Base-by-base conservation (phyloP, 2,797 vertebrate genomes). In the Xenopus petersii region DNA sequence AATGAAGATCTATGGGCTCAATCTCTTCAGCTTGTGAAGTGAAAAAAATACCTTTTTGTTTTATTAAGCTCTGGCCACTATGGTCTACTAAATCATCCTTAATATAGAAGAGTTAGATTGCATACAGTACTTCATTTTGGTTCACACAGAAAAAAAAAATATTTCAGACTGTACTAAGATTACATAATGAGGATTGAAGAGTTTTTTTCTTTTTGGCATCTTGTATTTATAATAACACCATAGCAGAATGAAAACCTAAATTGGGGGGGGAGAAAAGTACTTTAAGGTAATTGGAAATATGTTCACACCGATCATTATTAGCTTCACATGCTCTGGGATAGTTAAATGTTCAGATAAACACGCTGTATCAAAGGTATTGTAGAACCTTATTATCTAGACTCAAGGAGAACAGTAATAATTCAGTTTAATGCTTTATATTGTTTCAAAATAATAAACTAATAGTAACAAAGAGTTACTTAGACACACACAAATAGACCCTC, bases 1-100 rank as follows among this genome's bases (percentile, higher is more conserved):
- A 89, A 88, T 88, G 86, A 89, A 88, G 88, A 89, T 82, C 82
- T 88, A 87, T 88, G 75, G 88, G 81, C 82, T 85, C 84, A 89
- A 88, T 88, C 87, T 87, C 81, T 61, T 73, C 80, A 78, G 86
- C 80, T 84, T 81, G 83, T 0, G 80, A 81, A 80, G 82, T 86
- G 84, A 83, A 86, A 83, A 30, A 84, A 74, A 70, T 80, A 80
- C 76, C 76, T 86, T 81, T 71, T 82, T 60, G 42, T 87, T 87
- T 75, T 67, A 89, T 87, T 84, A 87, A 83, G 78, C 80, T 79
- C 81, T 81, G 81, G 55, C 80, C 75, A 77, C 77, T 86, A 72
- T 84, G 66, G 16, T 80, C 80, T 80, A 84, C 83, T 89, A 84
- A 83, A 86, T 89, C 88, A 87, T 85, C 80, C 84, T 86, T 88